Base-by-base conservation (phyloP, 2,797 vertebrate genomes). In the Scolopax bukidnonensis region DNA sequence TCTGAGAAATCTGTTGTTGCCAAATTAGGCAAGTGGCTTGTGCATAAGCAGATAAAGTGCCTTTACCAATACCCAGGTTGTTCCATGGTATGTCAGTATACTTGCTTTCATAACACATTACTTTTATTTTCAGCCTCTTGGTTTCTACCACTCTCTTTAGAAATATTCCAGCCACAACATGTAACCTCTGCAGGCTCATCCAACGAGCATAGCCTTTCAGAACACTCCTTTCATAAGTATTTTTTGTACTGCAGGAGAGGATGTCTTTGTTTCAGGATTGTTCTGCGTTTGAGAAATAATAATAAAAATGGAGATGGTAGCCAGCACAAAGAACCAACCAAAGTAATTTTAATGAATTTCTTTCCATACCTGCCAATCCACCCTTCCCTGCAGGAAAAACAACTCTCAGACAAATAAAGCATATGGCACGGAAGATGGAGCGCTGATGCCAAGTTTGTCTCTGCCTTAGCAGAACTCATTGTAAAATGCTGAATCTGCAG, bases 331-430 rank as follows among this genome's bases (percentile, higher is more conserved):
- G 81, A 95, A 92, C 20, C 25, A 11, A 86, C 38, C 40, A 32
- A 89, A 83, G 84, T 50, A 68, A 53, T 80, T 93, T 90, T 92
- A 94, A 95, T 92, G 12, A 89, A 85, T 93, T 96, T 95, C 70
- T 90, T 84, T 93, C 71, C 71, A 18, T 95, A 95, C 89, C 50
- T 95, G 90, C 84, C 84, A 96, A 89, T 85, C 90, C 75, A 91
- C 96, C 90, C 86, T 93, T 21, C 92, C 90, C 87, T 95, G 82
- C 81, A 96, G 95, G 90, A 91, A 93, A 95, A 96, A 50, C 86
- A 87, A 3, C 71, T 90, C 83, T 85, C 57, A 61, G 59, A 82
- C 1, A 6, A 93, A 61, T 77, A 90, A 95, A 94, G 78, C 80
- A 87, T 74, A 89, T 96, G 91, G 88, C 90, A 78, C 10, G 9